phyloP scores from a whole-genome alignment of 2,113 vertebrate species.

The Chionomys nivalis region DNA sequence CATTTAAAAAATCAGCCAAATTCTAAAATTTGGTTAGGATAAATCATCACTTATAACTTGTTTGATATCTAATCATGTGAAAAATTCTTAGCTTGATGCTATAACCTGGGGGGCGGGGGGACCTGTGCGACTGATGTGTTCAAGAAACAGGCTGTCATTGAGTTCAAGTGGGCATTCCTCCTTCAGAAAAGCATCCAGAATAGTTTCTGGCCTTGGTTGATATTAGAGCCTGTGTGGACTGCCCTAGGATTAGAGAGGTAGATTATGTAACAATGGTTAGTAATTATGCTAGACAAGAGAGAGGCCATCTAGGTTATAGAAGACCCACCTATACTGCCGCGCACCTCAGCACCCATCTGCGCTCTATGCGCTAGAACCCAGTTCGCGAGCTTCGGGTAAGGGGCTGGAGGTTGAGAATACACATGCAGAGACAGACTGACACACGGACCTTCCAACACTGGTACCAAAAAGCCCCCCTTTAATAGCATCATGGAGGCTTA shows the following conservation, averaged over 20 bases:
- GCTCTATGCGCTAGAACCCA: too few relatives aligned
- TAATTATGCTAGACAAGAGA: neutral
- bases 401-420: too few relatives aligned
- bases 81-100: slow-evolving; percentile 34
- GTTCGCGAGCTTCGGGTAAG: too few relatives aligned
- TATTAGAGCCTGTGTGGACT: neutral
- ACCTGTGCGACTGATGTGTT: neutral
- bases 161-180: neutral
- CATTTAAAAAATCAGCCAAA: neutral
- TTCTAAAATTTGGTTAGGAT: neutral
- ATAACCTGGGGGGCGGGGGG: neutral
- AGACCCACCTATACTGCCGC: neutral
- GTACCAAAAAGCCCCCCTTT: too few relatives aligned
- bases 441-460: too few relatives aligned
- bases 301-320: neutral
- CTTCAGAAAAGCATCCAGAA: neutral
- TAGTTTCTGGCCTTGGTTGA: neutral
- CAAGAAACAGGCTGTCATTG: neutral
- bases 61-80: neutral
- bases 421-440: too few relatives aligned
- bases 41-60: neutral
- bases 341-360: too few relatives aligned
- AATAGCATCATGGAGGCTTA: too few relatives aligned
- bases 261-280: slow-evolving; percentile 27
- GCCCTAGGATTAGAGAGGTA: neutral